phyloP scores from a whole-genome alignment of 2,797 vertebrate species.

The Coregonus ussuriensis region DNA sequence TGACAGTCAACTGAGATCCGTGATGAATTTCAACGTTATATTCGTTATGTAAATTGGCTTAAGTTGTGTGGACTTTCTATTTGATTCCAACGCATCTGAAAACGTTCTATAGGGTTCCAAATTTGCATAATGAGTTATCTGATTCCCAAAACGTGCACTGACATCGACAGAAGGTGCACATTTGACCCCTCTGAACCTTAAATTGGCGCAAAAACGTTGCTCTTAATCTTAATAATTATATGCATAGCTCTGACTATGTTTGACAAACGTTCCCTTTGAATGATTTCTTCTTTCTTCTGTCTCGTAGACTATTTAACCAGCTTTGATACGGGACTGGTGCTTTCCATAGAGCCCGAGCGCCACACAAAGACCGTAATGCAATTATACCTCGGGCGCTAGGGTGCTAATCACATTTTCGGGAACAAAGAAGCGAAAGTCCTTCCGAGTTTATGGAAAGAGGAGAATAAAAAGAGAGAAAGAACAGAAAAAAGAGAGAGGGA shows the following conservation, averaged over 20 bases:
- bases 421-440: slow-evolving; percentile 76
- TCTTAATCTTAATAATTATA: slow-evolving; percentile 53
- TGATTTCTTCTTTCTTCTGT: slow-evolving; percentile 43
- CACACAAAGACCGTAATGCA: slow-evolving; percentile 78
- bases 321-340: slow-evolving; percentile 71
- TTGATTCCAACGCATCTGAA: slow-evolving; percentile 40
- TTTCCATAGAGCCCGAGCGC: slow-evolving; percentile 68
- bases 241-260: slow-evolving; percentile 62
- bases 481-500: slow-evolving; percentile 32
- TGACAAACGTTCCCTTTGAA: slow-evolving; percentile 65
- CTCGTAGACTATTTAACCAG: slow-evolving; percentile 71
- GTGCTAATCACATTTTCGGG: slow-evolving; percentile 81
- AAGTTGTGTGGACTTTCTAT: slow-evolving; percentile 63
- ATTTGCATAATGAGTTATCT: slow-evolving; percentile 17
- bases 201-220: slow-evolving; percentile 53
- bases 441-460: slow-evolving; percentile 70
- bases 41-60: slow-evolving; percentile 62
- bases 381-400: slow-evolving; percentile 74
- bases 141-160: slow-evolving; percentile 59
- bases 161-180: slow-evolving; percentile 62
- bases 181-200: slow-evolving; percentile 42
- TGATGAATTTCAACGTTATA: background rate
- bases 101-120: slow-evolving; percentile 9
- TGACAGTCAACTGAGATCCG: background rate
- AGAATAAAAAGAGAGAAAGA: slow-evolving; percentile 45